A percentile compares a stretch with the other conserved stretches of the same genome.
These are phyloP conservation scores for Holacanthus passer DNA, from an alignment of 2,113 vertebrate genomes.

Conservation along the genomic window DNA sequence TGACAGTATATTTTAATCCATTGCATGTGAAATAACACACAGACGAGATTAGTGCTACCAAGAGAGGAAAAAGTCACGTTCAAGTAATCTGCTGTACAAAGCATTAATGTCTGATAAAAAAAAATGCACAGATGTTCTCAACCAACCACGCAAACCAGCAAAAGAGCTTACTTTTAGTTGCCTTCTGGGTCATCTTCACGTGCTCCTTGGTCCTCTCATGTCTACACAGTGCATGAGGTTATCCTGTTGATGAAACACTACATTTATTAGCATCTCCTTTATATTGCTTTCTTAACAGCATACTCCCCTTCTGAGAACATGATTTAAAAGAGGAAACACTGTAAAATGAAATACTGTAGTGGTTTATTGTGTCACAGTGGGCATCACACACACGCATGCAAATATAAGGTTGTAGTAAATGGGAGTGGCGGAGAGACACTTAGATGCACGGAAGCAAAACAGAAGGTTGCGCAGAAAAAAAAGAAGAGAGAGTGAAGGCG, in stretches of 20 bases:
- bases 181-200: constrained; percentile 81
- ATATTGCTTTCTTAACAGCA: background rate
- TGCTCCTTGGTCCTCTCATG: constrained; percentile 66
- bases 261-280: background rate
- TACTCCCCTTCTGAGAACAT: background rate
- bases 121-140: background rate
- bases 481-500: background rate
- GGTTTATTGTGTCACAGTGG: no score
- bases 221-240: constrained; percentile 57
- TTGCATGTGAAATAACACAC: background rate
- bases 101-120: background rate
- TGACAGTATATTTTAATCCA: background rate
- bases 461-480: no score
- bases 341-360: background rate
- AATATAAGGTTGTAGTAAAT: no score
- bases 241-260: constrained; percentile 43
- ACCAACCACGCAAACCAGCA: no score
- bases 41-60: background rate
- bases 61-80: background rate
- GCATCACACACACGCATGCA: no score
- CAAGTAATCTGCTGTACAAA: background rate
- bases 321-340: background rate
- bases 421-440: no score
- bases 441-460: no score
- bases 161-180: constrained; percentile 76